These are phyloP conservation scores for Protophormia terraenovae DNA, from an alignment of 2,888 invertebrate species.

Conservation along the genomic window DNA sequence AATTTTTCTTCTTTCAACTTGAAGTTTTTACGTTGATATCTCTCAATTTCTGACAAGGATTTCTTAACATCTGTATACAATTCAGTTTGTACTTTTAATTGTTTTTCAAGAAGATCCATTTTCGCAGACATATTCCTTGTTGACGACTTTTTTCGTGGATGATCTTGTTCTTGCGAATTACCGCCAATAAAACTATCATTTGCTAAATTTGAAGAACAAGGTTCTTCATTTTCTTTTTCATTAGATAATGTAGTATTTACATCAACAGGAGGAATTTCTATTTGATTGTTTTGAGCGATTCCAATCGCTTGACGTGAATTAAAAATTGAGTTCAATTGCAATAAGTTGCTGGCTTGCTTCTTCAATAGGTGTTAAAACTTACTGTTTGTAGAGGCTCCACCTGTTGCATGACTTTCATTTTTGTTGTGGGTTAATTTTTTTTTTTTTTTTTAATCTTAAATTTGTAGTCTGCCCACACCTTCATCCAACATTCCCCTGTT, in stretches of 20 bases:
- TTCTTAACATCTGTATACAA: too few relatives aligned
- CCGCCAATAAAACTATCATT: too few relatives aligned
- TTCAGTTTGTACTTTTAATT: too few relatives aligned
- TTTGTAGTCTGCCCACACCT: background rate
- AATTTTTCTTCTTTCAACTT: too few relatives aligned
- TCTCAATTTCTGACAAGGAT: too few relatives aligned
- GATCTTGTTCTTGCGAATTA: background rate
- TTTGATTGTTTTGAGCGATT: background rate
- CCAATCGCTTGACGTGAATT: background rate
- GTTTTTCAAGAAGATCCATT: background rate
- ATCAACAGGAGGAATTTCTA: background rate
- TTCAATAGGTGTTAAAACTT: background rate
- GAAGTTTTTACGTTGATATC: too few relatives aligned
- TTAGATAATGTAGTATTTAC: too few relatives aligned
- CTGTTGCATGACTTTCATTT: background rate
- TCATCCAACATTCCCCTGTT: conserved; percentile 1
- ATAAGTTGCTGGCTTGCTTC: background rate
- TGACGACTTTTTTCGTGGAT: background rate
- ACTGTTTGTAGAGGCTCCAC: background rate
- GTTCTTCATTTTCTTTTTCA: background rate
- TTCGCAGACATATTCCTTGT: background rate
- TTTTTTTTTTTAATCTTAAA: background rate
- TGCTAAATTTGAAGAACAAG: background rate
- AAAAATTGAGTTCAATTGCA: background rate
- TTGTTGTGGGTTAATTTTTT: background rate